Evolutionary conservation across 1,140 invertebrate species (phyloP).

Genomic region (Bombus pyrosoma): DNA sequence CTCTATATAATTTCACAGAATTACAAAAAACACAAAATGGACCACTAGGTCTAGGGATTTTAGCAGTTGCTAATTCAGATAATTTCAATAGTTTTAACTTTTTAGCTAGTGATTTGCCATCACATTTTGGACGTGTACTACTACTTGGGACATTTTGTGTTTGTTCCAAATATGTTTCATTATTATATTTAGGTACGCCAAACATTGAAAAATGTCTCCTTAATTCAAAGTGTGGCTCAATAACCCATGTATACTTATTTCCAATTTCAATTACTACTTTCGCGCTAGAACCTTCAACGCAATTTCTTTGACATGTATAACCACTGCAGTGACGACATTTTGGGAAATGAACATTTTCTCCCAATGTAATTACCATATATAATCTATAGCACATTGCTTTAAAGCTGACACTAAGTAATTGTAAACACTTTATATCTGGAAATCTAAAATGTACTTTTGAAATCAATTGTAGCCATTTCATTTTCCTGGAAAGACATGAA

Average conservation of each 20-base stretch:
- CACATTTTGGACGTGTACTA: conserved; percentile 73
- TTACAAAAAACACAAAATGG: conserved; percentile 81
- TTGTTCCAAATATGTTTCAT: conserved; percentile 73
- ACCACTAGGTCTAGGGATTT: conserved; percentile 77
- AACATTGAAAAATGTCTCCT: conserved; percentile 80
- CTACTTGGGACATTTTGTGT: conserved; percentile 71
- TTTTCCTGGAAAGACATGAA: conserved; percentile 75
- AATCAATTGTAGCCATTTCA: conserved; percentile 80
- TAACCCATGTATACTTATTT: conserved; percentile 82
- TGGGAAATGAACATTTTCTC: conserved; percentile 76
- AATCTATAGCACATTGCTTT: conserved; percentile 81
- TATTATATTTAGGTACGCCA: conserved; percentile 81
- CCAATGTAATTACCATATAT: conserved; percentile 79
- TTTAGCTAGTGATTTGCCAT: conserved; percentile 76
- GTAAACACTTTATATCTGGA: conserved; percentile 80
- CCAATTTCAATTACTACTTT: conserved; percentile 83
- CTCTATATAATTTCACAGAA: conserved; percentile 78
- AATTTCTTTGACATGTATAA: conserved; percentile 81
- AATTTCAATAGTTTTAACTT: conserved; percentile 77
- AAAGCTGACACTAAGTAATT: conserved; percentile 78
- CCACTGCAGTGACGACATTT: conserved; percentile 81
- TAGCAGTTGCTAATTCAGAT: conserved; percentile 73
- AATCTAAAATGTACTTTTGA: conserved; percentile 80
- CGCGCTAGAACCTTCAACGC: conserved; percentile 78
- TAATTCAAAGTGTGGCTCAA: conserved; percentile 78